Conservation (phyloP, 2,113 vertebrate genomes). For the Petrocephalus zakoni region DNA sequence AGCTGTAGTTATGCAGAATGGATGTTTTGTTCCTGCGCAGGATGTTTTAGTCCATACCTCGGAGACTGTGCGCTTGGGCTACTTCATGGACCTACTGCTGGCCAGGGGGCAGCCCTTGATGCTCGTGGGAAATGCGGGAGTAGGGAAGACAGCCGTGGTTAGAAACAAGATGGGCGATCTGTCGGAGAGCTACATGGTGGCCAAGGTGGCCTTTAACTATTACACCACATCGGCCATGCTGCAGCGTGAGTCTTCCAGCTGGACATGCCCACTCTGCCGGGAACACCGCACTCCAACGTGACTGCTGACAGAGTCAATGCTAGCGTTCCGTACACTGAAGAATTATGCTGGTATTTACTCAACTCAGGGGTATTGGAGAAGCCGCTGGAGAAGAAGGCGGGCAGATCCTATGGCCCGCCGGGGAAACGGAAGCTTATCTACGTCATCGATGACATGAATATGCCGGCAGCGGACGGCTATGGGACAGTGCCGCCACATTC, state of each 20-base stretch:
- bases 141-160: conserved; percentile 65
- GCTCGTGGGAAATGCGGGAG: conserved; percentile 66
- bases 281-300: not conserved
- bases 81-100: conserved; percentile 68
- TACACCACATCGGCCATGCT: conserved; percentile 71
- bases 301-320: not conserved
- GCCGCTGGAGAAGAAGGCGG: conserved; percentile 67
- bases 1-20: not conserved
- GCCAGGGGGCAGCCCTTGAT: conserved; percentile 60
- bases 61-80: conserved; percentile 60
- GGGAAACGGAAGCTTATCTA: conserved; percentile 66
- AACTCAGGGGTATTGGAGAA: conserved; percentile 65
- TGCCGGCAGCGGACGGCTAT: conserved; percentile 64
- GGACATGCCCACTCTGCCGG: not conserved
- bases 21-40: conserved; percentile 34
- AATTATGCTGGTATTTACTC: not conserved
- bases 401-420: conserved; percentile 58
- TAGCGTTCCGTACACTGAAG: not conserved
- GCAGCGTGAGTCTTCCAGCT: conserved; percentile 51
- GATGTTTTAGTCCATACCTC: conserved; percentile 65
- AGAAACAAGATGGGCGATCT: conserved; percentile 58
- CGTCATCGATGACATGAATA: conserved; percentile 74
- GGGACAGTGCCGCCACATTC: conserved; percentile 63
- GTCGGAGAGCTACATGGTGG: conserved; percentile 53
- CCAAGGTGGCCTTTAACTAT: conserved; percentile 69